phyloP scores from a whole-genome alignment of 2,888 invertebrate species.

The Tricholauxania praeusta region DNA sequence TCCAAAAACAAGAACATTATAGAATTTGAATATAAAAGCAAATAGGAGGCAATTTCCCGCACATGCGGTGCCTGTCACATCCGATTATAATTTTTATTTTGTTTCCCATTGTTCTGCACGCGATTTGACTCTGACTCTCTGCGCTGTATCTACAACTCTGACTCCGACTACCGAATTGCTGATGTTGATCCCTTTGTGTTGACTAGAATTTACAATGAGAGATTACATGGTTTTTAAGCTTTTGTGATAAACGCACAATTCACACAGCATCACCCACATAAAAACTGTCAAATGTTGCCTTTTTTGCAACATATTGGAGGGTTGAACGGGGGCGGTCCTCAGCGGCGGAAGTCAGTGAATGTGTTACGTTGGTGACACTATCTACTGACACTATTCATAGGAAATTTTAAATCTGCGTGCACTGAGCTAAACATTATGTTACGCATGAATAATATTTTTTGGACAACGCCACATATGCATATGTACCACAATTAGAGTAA shows the following conservation, averaged over 20 bases:
- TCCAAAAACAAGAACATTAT: no score
- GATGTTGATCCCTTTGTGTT: slow-evolving; percentile 34
- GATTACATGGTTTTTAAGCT: slow-evolving; percentile 33
- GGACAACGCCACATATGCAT: no score
- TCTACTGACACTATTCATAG: slow-evolving; percentile 2
- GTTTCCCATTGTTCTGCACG: slow-evolving; percentile 31
- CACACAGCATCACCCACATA: slow-evolving; percentile 23
- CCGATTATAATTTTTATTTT: slow-evolving; percentile 44
- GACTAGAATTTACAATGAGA: slow-evolving; percentile 41
- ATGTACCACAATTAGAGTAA: not conserved
- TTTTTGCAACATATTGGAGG: not conserved
- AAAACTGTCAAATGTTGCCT: slow-evolving; percentile 30
- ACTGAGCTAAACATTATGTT: no score
- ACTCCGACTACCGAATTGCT: not conserved
- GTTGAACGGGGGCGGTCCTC: slow-evolving; percentile 12
- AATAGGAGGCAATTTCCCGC: slow-evolving; percentile 23
- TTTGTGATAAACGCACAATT: slow-evolving; percentile 44
- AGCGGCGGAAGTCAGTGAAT: slow-evolving; percentile 13
- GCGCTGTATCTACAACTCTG: not conserved
- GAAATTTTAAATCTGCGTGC: not conserved
- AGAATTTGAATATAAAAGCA: no score
- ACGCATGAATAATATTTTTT: no score
- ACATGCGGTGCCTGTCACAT: slow-evolving; percentile 43
- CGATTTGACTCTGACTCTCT: not conserved
- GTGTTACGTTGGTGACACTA: slow-evolving; percentile 20